Evolutionary conservation across 2,797 vertebrate genomes (phyloP), one percentile per base, ranked within the genome.

Genomic region (Eidolon dupreanum): DNA sequence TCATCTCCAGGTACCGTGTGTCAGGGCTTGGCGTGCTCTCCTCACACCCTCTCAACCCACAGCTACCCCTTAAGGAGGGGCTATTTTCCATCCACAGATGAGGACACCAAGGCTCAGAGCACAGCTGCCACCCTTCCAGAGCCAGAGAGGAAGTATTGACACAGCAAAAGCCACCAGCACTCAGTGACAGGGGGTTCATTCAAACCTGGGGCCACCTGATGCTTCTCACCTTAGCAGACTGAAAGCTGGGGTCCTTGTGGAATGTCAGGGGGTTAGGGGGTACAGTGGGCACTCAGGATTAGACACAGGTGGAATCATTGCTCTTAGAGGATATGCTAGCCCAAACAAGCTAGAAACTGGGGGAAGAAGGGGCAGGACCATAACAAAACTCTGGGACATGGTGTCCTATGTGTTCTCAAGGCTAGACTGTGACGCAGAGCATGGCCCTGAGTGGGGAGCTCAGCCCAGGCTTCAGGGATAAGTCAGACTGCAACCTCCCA

Each of bases 351-450:
- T n/a, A 10, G 87, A 59, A 28, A 3, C 31, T 13, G 19, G 38
- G 28, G 4, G 9, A 9, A 38, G 8, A 5, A 16, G 19, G n/a
- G 33, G 16, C 19, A 3, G 36, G 11, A 43, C 16, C 11, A 0
- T 46, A 49, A 1, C 2, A 13, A 57, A 43, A 86, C 90, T 88
- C 74, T 93, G 79, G 65, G n/a, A 17, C 88, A 6, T 0, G 1
- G 41, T 79, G 79, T 68, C 73, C 61, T 57, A 22, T 0, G 4
- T 70, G 86, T 53, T 85, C 78, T 84, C 94, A 96, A 97, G 95
- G 94, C 77, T 73, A 22, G 7, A 5, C 53, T 61, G 19, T 97
- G 97, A 98, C 90, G 94, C 85, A 95, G 77, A 74, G 8, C 0
- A 0, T 88, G 95, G 49, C 97, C 97, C 78, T 97, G 96, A 94